Conservation (phyloP, 2,113 vertebrate species). For the Dromaius novaehollandiae region DNA sequence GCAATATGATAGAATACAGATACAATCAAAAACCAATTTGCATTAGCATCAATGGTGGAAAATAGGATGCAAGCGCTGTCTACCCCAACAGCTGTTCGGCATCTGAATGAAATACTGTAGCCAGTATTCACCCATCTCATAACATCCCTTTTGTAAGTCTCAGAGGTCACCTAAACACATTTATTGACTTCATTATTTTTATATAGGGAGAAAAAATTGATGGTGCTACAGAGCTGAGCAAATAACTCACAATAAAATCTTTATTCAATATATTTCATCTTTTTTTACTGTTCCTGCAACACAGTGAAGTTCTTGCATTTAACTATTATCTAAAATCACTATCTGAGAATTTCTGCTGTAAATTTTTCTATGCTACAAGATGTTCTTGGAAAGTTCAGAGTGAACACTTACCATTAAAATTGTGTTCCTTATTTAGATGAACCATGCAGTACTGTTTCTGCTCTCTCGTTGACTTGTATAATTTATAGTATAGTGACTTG, state of each 20-base stretch:
- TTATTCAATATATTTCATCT: slow-evolving; percentile 61
- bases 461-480: neutral
- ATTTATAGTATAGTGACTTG: neutral
- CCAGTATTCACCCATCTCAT: slow-evolving; percentile 60
- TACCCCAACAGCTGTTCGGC: slow-evolving; percentile 43
- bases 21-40: neutral
- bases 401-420: slow-evolving; percentile 24
- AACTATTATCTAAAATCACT: slow-evolving; percentile 49
- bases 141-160: slow-evolving; percentile 62
- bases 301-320: slow-evolving; percentile 52
- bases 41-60: slow-evolving; percentile 13
- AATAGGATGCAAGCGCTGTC: slow-evolving; percentile 44
- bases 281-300: slow-evolving; percentile 55
- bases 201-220: slow-evolving; percentile 65
- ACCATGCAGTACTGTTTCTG: neutral
- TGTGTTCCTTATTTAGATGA: slow-evolving; percentile 35
- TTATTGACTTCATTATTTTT: slow-evolving; percentile 73
- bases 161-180: slow-evolving; percentile 64
- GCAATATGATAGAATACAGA: neutral
- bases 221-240: slow-evolving; percentile 57
- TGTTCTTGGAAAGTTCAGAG: slow-evolving; percentile 48
- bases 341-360: slow-evolving; percentile 43
- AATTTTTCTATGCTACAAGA: slow-evolving; percentile 32
- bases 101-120: slow-evolving; percentile 60
- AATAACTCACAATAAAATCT: slow-evolving; percentile 71